Base-by-base conservation (phyloP, 2,113 vertebrate genomes). In the Strigops habroptila region DNA sequence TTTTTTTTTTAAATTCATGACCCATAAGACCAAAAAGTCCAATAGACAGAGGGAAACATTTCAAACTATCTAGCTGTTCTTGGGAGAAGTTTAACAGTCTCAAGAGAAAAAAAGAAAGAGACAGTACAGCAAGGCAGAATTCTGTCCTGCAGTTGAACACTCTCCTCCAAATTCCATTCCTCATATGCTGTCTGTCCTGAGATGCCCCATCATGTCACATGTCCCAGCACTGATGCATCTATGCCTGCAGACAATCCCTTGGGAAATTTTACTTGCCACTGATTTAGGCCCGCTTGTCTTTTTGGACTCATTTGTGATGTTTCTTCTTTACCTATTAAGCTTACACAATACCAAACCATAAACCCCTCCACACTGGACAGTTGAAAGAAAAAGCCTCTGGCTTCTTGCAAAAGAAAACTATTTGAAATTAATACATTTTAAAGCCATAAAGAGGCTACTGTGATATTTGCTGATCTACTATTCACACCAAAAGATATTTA, bases 251-350 rank as follows among this genome's bases (percentile, higher is more conserved):
- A 60, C 28, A 91, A 39, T 8, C 80, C 68, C 73, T 16, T 39
- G 43, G 60, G 86, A 94, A 67, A 75, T 75, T 33, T 51, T 14
- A 28, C 33, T 78, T 84, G 83, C 86, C 75, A 48, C 64, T 93
- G 80, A 31, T 59, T 94, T 63, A 75, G 23, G 4, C 11, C 16
- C 3, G 3, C 53, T 82, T 13, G 1, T 43, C 35, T n/a, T 91
- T 74, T 73, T 18, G 23, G 64, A 28, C 51, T 67, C 28, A 49
- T 22, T 92, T 82, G 28, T 80, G 64, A 22, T 74, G 49, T 76
- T 95, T 83, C 69, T 86, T 83, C 73, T 49, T 69, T 77, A 77
- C 10, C 53, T 93, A 23, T 77, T 87, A 86, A 92, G 37, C 64
- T 82, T 59, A 84, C 55, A 82, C 1, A 4, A 63, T 48, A 87